Evolutionary conservation across 2,113 vertebrate species (phyloP).

Genomic region (Perca fluviatilis): DNA sequence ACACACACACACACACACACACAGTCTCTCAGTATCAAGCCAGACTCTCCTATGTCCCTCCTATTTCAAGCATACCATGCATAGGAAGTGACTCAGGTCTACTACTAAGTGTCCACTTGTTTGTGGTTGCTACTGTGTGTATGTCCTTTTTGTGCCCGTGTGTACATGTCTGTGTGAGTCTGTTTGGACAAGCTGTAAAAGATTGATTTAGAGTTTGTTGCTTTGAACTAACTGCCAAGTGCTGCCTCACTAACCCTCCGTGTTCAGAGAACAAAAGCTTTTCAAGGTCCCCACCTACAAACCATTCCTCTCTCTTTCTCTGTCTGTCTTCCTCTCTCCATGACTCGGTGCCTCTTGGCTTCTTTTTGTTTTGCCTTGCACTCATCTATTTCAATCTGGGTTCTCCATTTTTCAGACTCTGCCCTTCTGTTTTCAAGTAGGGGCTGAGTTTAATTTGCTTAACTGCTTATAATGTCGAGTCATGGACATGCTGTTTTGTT

Average conservation of each 20-base stretch:
- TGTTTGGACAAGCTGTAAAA: conserved; percentile 77
- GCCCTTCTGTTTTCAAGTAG: conserved; percentile 55
- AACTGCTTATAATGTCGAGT: conserved; percentile 48
- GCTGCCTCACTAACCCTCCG: conserved; percentile 65
- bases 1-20: conserved; percentile 41
- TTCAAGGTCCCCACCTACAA: conserved; percentile 71
- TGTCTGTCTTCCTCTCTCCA: conserved; percentile 48
- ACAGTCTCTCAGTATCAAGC: conserved; percentile 43
- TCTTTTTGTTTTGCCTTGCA: conserved; percentile 53
- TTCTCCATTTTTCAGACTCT: conserved; percentile 56
- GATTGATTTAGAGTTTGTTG: conserved; percentile 79
- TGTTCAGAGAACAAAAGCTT: conserved; percentile 72
- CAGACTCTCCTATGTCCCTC: conserved; percentile 22
- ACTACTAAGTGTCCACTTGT: conserved; percentile 42
- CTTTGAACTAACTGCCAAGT: conserved; percentile 77
- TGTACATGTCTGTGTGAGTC: conserved; percentile 34
- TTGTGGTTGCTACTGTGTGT: conserved; percentile 34
- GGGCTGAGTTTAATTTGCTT: conserved; percentile 50
- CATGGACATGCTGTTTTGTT: conserved; percentile 43
- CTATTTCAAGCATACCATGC: conserved; percentile 40
- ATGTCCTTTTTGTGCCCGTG: conserved; percentile 12
- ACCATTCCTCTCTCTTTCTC: conserved; percentile 48
- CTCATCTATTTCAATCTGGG: conserved; percentile 68
- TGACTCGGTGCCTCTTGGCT: conserved; percentile 50
- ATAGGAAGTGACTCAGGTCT: conserved; percentile 43